These are phyloP conservation scores for Ichneumon xanthorius DNA, from an alignment of 2,888 invertebrate species.

Conservation along the genomic window DNA sequence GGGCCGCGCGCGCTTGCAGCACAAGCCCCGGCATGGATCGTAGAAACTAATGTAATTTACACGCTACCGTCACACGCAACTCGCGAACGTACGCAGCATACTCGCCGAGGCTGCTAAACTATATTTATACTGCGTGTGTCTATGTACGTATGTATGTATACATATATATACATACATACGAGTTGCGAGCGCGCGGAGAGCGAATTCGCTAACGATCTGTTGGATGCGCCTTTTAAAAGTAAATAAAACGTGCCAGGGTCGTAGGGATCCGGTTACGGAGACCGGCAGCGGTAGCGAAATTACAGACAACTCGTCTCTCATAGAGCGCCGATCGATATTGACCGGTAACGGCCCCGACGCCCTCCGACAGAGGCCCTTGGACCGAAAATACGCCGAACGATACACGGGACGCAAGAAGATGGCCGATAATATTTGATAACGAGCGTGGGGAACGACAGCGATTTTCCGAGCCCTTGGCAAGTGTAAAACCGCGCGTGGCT, in stretches of 20 bases:
- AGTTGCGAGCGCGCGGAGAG: conserved; percentile 4
- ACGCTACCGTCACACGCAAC: conserved; percentile 62
- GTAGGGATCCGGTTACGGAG: conserved; percentile 65
- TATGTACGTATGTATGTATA: not conserved
- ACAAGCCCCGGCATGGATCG: conserved; percentile 49
- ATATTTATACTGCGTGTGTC: conserved; percentile 6
- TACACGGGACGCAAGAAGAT: not conserved
- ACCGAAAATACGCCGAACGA: not conserved
- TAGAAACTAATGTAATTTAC: conserved; percentile 66
- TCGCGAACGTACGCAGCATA: conserved; percentile 12
- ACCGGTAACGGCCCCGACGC: not conserved
- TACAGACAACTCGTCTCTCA: conserved; percentile 4
- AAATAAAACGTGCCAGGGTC: conserved; percentile 65
- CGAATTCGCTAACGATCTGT: conserved; percentile 51
- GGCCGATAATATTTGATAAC: conserved; percentile 5
- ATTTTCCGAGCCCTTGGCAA: conserved; percentile 62
- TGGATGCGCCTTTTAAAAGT: conserved; percentile 64
- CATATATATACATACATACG: not conserved
- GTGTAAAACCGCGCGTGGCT: conserved; percentile 63
- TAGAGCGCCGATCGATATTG: not conserved
- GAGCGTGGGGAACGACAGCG: not conserved
- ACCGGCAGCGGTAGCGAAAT: conserved; percentile 29
- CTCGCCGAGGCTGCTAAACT: conserved; percentile 9
- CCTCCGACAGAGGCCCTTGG: not conserved
- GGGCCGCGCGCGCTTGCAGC: not conserved